These are phyloP conservation scores for Drosophila auraria DNA, from an alignment of 1,140 invertebrate species.

Conservation along the genomic window DNA sequence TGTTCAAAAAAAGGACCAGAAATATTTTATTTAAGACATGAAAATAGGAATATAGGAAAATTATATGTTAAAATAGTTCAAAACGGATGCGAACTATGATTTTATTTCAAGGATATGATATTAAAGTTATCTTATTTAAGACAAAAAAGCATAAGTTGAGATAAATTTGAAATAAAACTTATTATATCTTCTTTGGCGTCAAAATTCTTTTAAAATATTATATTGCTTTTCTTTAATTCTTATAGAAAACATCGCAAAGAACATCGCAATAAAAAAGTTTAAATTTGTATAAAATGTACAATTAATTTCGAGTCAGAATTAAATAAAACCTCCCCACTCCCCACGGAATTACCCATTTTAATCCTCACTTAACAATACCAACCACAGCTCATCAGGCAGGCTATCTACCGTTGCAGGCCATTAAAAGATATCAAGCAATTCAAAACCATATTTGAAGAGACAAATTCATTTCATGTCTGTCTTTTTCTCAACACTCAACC, in stretches of 20 bases:
- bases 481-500: background rate
- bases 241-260: too few species aligned
- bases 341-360: background rate
- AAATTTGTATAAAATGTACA: too few species aligned
- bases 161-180: too few species aligned
- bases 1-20: background rate
- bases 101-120: too few species aligned
- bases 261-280: too few species aligned
- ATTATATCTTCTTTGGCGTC: too few species aligned
- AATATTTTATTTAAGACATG: background rate
- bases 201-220: too few species aligned
- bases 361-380: background rate
- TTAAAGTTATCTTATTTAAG: background rate
- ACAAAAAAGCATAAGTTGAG: too few species aligned
- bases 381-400: slow-evolving; percentile 32
- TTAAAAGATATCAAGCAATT: slow-evolving; percentile 57
- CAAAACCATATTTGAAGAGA: slow-evolving; percentile 32
- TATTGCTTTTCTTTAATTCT: too few species aligned
- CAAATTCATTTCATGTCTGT: slow-evolving; percentile 56
- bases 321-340: background rate
- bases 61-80: background rate
- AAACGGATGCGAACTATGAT: background rate
- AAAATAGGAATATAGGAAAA: too few species aligned
- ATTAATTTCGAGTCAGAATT: background rate
- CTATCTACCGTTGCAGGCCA: slow-evolving; percentile 34